phyloP scores from a whole-genome alignment of 2,797 vertebrate genomes.

The Peromyscus attwateri region DNA sequence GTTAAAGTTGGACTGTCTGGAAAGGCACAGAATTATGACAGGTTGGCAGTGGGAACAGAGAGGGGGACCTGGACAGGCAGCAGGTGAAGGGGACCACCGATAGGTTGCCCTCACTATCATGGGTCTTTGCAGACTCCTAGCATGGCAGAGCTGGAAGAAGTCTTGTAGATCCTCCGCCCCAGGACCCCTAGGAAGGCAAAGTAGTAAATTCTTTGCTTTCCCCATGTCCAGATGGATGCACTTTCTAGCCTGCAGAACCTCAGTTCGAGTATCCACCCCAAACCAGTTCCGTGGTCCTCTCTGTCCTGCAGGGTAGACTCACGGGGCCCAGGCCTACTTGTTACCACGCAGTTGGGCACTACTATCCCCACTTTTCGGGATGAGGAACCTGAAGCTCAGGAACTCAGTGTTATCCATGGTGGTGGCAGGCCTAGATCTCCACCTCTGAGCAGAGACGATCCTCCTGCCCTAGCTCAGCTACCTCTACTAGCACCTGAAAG shows the following conservation, averaged over 20 bases:
- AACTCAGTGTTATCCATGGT: neutral
- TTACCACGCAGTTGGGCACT: no score
- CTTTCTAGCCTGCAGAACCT: neutral
- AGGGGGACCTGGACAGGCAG: neutral
- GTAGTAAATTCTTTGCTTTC: neutral
- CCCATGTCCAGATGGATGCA: neutral
- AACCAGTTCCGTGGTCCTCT: neutral
- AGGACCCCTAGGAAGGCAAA: neutral
- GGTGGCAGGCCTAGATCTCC: neutral
- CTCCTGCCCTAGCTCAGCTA: neutral
- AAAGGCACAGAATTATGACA: neutral
- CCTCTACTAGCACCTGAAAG: neutral
- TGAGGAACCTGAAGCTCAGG: neutral
- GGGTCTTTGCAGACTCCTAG: neutral
- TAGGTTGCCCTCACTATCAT: no score
- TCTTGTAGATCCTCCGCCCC: neutral
- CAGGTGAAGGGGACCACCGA: no score
- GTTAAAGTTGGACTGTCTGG: neutral
- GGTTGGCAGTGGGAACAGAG: no score
- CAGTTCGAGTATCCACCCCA: accelerated
- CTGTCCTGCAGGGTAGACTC: neutral
- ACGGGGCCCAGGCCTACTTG: neutral
- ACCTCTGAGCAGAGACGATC: neutral
- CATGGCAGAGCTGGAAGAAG: neutral
- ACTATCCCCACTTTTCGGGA: neutral